Base-by-base conservation (phyloP, 64 coral and sea anemone species). In the Montipora foliosa region DNA sequence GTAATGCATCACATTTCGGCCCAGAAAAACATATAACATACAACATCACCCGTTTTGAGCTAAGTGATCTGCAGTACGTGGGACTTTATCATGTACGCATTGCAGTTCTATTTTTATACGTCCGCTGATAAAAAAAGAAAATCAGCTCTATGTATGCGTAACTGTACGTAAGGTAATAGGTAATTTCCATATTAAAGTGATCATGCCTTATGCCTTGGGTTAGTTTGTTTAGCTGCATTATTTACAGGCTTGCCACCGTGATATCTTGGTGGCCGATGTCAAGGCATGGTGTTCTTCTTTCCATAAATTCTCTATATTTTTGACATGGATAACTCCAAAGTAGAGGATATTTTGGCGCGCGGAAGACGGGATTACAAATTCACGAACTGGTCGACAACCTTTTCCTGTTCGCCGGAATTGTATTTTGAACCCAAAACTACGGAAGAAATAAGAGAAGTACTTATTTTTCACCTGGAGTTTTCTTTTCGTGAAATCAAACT, bases 371-470 rank as follows among this genome's bases (percentile, higher is more conserved):
- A 92, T 14, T 87, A 80, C 75, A 19, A 44, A 25, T 94, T 99
- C 29, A 89, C 64, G 0, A 99, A 99, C 79, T 99, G 97, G 97
- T 75, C 97, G 17, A 74, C 82, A 20, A 99, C 97, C 4, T 99
- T 92, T 52, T 91, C 79, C n/a, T 99, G 97, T 75, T 21, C 68
- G 13, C 97, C 97, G 29, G 94, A 96, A 69, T 79, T 95, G 3
- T 99, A 84, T 44, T 99, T 99, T 67, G 94, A 96, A 85, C 97
- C 97, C 47, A 61, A 81, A 62, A 92, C 88, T 22, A 77, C 66
- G n/a, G 92, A 99, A 49, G 97, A 99, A 50, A 96, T 99, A 16
- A 84, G 79, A 92, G 68, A 96, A 92, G 97, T 99, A 57, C 53
- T 6, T 57, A 8, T 57, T 37, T 57, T 57, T 5, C 53, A 57